A percentile compares a stretch with the other conserved stretches of the same genome.
These are phyloP conservation scores for Stegodyphus dumicola DNA, from an alignment of 1,140 invertebrate species.

Conservation along the genomic window DNA sequence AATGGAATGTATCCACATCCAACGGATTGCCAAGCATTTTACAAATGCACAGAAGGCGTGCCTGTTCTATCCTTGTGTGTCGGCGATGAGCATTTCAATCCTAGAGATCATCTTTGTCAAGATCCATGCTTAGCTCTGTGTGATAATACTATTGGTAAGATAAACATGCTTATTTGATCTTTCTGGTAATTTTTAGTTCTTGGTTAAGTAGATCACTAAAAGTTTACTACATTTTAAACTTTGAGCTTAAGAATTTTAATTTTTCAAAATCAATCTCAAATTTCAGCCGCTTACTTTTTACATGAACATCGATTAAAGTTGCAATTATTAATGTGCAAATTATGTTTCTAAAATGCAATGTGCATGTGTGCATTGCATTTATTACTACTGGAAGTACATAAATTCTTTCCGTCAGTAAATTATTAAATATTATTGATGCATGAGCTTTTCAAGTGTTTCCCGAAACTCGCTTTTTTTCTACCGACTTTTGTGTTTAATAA, in stretches of 20 bases:
- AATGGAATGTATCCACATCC: conserved; percentile 6
- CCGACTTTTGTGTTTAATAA: no score
- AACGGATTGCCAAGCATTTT: conserved; percentile 11
- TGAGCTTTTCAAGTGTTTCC: no score
- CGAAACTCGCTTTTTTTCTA: no score
- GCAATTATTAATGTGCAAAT: no score
- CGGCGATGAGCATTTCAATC: conserved; percentile 29
- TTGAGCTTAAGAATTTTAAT: neutral
- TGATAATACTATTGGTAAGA: conserved; percentile 42
- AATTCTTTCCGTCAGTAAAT: no score
- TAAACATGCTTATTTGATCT: neutral
- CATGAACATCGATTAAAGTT: no score
- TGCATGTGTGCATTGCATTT: no score
- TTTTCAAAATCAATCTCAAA: no score
- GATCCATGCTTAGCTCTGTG: conserved; percentile 29
- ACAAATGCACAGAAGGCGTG: conserved; percentile 4
- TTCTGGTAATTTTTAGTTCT: neutral
- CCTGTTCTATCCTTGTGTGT: neutral
- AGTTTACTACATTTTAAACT: neutral
- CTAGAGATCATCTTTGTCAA: neutral
- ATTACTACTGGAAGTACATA: no score
- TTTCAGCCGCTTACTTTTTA: no score
- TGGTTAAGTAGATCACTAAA: neutral
- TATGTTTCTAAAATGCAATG: no score
- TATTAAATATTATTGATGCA: no score